phyloP scores from a whole-genome alignment of 2,797 vertebrate genomes.

The Galaxias olidus region DNA sequence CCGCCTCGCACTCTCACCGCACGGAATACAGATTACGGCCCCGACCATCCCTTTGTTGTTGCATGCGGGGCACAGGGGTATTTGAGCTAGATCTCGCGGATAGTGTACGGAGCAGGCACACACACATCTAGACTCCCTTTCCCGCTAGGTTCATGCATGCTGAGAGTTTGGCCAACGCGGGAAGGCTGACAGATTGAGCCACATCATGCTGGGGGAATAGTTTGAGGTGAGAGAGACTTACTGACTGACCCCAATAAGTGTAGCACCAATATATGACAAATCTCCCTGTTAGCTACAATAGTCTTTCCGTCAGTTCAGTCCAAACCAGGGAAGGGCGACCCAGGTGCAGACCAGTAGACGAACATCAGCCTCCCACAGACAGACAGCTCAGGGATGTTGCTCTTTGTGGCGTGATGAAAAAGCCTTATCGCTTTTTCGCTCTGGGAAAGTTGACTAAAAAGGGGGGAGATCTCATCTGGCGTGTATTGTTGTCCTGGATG shows the following conservation, averaged over 20 bases:
- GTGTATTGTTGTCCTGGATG: slow-evolving; percentile 64
- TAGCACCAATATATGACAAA: too few relatives aligned
- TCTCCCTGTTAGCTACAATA: too few relatives aligned
- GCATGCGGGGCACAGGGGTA: slow-evolving; percentile 72
- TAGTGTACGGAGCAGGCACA: slow-evolving; percentile 60
- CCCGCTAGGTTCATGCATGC: slow-evolving; percentile 61
- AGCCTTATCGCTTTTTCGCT: slow-evolving; percentile 67
- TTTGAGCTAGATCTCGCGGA: slow-evolving; percentile 74
- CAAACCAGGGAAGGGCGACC: too few relatives aligned
- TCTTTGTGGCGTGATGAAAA: slow-evolving; percentile 61
- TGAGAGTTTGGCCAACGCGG: slow-evolving; percentile 47
- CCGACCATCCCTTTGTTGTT: slow-evolving; percentile 72
- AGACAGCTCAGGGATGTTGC: slow-evolving; percentile 38
- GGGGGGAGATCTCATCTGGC: slow-evolving; percentile 59
- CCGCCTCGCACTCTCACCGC: slow-evolving; percentile 57
- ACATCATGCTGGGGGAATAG: slow-evolving; percentile 30
- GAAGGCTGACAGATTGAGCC: slow-evolving; percentile 41
- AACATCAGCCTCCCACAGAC: slow-evolving; percentile 11
- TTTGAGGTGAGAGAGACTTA: slow-evolving; percentile 28
- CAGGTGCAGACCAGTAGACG: slow-evolving; percentile 29
- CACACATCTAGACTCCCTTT: slow-evolving; percentile 61
- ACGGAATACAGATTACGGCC: slow-evolving; percentile 74
- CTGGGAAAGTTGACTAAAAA: slow-evolving; percentile 70
- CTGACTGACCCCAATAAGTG: background rate
- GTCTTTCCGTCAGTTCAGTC: too few relatives aligned